phyloP scores from a whole-genome alignment of 2,888 invertebrate genomes.

The Phaonia tiefii region DNA sequence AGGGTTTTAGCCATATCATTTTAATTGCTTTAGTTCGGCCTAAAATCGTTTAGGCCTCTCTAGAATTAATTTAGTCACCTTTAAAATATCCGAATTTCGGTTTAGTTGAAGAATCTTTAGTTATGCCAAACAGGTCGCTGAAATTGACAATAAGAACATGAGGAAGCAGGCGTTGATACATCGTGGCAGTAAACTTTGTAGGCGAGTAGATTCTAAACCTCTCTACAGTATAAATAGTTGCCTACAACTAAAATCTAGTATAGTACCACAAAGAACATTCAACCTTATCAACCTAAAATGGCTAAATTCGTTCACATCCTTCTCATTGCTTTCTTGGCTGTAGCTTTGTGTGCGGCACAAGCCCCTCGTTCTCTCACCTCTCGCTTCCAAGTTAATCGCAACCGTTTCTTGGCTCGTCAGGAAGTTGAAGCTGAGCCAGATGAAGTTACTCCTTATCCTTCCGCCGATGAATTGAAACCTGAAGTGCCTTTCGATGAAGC shows the following conservation, averaged over 20 bases:
- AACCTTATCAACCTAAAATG: conserved; percentile 67
- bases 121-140: conserved; percentile 59
- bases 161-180: conserved; percentile 46
- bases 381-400: conserved; percentile 71
- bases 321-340: conserved; percentile 66
- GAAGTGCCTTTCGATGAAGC: conserved; percentile 76
- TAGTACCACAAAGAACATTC: conserved; percentile 51
- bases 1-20: no score
- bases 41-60: conserved; percentile 41
- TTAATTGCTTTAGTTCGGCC: conserved; percentile 33
- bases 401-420: conserved; percentile 73
- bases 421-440: conserved; percentile 71
- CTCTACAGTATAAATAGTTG: conserved; percentile 54
- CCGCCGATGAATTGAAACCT: conserved; percentile 76
- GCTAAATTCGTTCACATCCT: conserved; percentile 72
- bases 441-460: conserved; percentile 76
- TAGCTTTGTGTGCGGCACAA: conserved; percentile 66
- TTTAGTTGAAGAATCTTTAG: neutral
- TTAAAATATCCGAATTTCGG: conserved; percentile 5
- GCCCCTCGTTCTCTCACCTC: conserved; percentile 69
- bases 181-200: neutral
- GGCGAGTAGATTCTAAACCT: conserved; percentile 52
- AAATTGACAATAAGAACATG: conserved; percentile 24
- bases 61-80: conserved; percentile 19
- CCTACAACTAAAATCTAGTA: conserved; percentile 19